phyloP scores from a whole-genome alignment of 2,113 vertebrate species.

The Neogobius melanostomus region DNA sequence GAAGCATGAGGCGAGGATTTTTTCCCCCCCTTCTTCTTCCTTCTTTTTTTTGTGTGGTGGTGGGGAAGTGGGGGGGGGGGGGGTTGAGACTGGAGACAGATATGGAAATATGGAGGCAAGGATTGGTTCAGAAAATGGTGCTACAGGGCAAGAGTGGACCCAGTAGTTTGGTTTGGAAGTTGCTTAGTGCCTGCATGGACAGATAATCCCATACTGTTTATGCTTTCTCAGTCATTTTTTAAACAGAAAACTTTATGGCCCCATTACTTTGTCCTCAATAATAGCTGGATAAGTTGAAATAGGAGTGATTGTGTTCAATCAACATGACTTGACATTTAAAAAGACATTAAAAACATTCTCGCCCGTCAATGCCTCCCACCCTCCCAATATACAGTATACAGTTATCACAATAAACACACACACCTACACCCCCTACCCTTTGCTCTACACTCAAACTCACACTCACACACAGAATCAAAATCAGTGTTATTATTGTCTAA shows the following conservation, averaged over 20 bases:
- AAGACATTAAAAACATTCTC: too few relatives aligned
- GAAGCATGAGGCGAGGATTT: conserved; percentile 57
- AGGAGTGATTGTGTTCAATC: background rate
- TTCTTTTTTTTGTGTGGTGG: conserved; percentile 7
- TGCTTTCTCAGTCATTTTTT: conserved; percentile 7
- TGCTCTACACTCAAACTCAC: too few relatives aligned
- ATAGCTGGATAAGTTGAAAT: background rate
- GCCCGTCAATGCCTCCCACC: too few relatives aligned
- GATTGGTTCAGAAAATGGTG: conserved; percentile 36
- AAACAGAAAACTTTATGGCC: background rate
- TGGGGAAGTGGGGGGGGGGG: conserved; percentile 23
- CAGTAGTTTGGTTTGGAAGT: conserved; percentile 25
- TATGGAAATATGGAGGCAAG: conserved; percentile 49
- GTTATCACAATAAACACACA: too few relatives aligned
- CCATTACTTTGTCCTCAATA: background rate
- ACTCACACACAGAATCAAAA: too few relatives aligned
- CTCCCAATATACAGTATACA: too few relatives aligned
- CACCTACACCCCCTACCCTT: too few relatives aligned
- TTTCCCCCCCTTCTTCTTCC: conserved; percentile 44
- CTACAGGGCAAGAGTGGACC: conserved; percentile 44
- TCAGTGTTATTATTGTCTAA: too few relatives aligned
- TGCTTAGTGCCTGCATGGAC: conserved; percentile 23
- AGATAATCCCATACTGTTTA: conserved; percentile 23
- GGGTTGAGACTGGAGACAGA: conserved; percentile 56
- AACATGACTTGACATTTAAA: background rate